A percentile compares a stretch with the other conserved stretches of the same genome.
Evolutionary conservation across 2,888 invertebrate genomes (phyloP).

Genomic region (Ichneumon xanthorius): DNA sequence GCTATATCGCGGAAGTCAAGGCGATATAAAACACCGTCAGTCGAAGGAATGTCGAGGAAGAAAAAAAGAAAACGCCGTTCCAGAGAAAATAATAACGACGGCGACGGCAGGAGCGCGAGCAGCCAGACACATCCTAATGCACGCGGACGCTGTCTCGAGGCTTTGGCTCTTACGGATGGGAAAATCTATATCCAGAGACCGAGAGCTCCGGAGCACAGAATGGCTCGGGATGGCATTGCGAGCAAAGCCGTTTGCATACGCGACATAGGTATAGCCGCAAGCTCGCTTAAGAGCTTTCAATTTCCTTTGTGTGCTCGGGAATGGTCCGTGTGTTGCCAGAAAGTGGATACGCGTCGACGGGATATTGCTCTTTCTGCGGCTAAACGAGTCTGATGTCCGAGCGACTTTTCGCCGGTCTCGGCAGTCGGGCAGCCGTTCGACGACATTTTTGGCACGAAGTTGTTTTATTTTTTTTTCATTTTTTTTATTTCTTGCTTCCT

Average conservation of each 20-base stretch:
- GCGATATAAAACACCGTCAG: not conserved
- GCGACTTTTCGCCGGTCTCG: constrained; percentile 4
- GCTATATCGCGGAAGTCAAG: not conserved
- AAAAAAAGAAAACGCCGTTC: not conserved
- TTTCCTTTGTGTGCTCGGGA: constrained; percentile 10
- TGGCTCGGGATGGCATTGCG: not conserved
- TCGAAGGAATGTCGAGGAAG: not conserved
- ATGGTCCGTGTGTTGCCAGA: not conserved
- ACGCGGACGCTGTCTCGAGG: not conserved
- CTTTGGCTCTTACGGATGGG: not conserved
- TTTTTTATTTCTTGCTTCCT: no score
- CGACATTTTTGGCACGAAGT: constrained; percentile 4
- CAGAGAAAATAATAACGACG: not conserved
- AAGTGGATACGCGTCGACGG: not conserved
- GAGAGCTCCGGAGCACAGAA: not conserved
- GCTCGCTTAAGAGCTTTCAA: constrained; percentile 1
- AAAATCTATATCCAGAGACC: not conserved
- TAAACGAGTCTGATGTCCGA: constrained; percentile 1
- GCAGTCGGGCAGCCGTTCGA: not conserved
- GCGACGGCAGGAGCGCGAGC: not conserved
- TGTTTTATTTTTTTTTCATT: not conserved
- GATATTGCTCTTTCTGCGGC: constrained; percentile 1
- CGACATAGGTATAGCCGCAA: not conserved
- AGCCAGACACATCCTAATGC: not conserved
- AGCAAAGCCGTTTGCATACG: constrained; percentile 3